Conservation (phyloP, 1,140 invertebrate genomes). For the Microvelia longipes region DNA sequence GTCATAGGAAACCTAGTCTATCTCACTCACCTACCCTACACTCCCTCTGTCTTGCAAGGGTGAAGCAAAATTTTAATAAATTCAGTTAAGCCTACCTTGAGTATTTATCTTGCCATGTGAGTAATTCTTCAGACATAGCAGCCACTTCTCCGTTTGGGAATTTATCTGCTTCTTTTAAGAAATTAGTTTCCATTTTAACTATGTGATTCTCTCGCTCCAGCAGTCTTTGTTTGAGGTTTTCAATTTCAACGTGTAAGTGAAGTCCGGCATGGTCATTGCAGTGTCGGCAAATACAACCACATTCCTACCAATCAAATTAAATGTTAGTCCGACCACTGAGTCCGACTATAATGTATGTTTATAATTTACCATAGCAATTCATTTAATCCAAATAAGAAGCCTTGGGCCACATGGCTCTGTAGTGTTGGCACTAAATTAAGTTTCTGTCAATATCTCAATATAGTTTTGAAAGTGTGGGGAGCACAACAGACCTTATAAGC, state of each 20-base stretch:
- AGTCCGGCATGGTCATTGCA: slow-evolving; percentile 39
- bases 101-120: slow-evolving; percentile 83
- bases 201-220: slow-evolving; percentile 68
- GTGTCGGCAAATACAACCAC: slow-evolving; percentile 37
- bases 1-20: too few relatives aligned
- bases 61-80: too few relatives aligned
- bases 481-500: too few relatives aligned
- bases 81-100: too few relatives aligned
- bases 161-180: slow-evolving; percentile 61
- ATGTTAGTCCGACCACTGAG: neutral
- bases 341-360: neutral
- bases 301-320: slow-evolving; percentile 33
- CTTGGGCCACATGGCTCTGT: neutral
- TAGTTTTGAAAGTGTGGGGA: neutral
- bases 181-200: slow-evolving; percentile 67
- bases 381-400: too few relatives aligned
- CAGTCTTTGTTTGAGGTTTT: slow-evolving; percentile 64
- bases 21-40: too few relatives aligned
- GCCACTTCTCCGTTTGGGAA: slow-evolving; percentile 52
- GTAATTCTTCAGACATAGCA: slow-evolving; percentile 66
- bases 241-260: slow-evolving; percentile 72
- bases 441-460: neutral
- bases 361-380: too few relatives aligned
- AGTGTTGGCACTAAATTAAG: neutral
- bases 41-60: too few relatives aligned